Evolutionary conservation across 1,140 invertebrate species (phyloP).

Genomic region (Arctopsyche grandis): DNA sequence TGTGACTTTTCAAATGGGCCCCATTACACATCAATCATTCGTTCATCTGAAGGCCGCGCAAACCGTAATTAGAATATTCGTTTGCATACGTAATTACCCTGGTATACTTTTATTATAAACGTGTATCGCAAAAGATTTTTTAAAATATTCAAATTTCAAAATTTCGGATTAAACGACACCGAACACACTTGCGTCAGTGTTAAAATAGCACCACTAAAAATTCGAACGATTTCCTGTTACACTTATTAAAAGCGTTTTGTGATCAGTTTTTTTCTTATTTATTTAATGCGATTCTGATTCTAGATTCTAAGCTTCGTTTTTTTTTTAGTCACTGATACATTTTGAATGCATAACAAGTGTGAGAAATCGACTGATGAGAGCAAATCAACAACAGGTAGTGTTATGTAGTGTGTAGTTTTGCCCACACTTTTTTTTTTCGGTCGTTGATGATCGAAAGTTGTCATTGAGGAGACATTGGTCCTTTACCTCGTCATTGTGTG

Average conservation of each 20-base stretch:
- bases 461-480: neutral
- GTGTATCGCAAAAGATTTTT: neutral
- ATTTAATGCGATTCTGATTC: too few species aligned
- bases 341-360: neutral
- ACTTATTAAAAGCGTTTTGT: neutral
- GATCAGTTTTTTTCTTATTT: too few species aligned
- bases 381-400: neutral
- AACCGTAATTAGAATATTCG: neutral
- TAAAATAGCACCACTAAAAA: neutral
- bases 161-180: neutral
- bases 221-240: slow-evolving; percentile 13
- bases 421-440: neutral
- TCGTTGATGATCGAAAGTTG: neutral
- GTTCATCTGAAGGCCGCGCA: neutral
- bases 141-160: neutral
- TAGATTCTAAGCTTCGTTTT: neutral
- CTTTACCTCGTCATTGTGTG: neutral
- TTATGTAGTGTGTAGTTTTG: neutral
- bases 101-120: neutral
- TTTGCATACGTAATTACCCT: neutral
- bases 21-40: neutral
- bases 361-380: neutral
- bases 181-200: neutral
- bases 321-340: neutral
- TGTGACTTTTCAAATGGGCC: too few species aligned